Percentiles rank a stretch among this genome's conserved stretches.
phyloP scores from a whole-genome alignment of 2,113 vertebrate genomes.

The Mesoclemmys tuberculata region DNA sequence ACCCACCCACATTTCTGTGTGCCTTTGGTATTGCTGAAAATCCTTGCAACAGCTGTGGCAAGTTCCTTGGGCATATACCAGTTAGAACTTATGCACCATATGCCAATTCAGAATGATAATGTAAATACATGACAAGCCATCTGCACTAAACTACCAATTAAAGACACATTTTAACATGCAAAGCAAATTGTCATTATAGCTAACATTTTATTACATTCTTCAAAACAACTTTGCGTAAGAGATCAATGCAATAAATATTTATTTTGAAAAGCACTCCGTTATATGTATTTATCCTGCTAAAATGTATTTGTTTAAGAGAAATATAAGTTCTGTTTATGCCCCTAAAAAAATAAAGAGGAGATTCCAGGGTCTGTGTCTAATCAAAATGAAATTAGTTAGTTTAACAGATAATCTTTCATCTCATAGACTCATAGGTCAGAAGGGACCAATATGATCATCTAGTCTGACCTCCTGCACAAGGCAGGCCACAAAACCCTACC shows the following conservation, averaged over 20 bases:
- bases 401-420: background rate
- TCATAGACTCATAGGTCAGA: too few relatives aligned
- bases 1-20: background rate
- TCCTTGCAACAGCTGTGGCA: background rate
- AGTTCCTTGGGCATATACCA: background rate
- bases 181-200: background rate
- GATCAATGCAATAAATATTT: background rate
- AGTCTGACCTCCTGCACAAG: too few relatives aligned
- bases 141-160: conserved; percentile 12
- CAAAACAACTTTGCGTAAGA: background rate
- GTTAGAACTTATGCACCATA: background rate
- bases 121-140: conserved; percentile 31
- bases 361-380: background rate
- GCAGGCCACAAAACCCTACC: too few relatives aligned
- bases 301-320: background rate
- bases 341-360: background rate
- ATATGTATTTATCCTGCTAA: background rate
- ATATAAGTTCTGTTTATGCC: background rate
- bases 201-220: conserved; percentile 4
- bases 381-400: background rate
- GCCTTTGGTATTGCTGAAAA: background rate
- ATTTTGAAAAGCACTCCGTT: conserved; percentile 6
- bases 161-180: background rate
- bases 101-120: background rate
- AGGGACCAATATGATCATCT: too few relatives aligned